phyloP scores from a whole-genome alignment of 53 echinoderm and acorn worm genomes.

The Astropecten irregularis region DNA sequence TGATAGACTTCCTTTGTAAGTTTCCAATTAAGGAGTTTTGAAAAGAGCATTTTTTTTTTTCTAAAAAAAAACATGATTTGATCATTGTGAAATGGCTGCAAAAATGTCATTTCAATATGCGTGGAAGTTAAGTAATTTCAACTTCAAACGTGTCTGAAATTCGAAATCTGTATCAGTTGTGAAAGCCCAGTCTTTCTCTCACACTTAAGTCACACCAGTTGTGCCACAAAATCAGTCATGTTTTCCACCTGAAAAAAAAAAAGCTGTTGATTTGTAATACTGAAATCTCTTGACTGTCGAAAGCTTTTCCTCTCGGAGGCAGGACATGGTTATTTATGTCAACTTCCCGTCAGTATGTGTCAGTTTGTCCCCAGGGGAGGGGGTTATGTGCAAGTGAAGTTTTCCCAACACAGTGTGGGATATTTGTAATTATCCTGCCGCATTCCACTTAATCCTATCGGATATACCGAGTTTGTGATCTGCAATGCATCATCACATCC shows the following conservation, averaged over 20 bases:
- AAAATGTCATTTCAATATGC: too few species aligned
- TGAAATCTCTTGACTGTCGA: background rate
- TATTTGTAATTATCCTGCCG: conserved; percentile 13
- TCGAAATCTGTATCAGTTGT: background rate
- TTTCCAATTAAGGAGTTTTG: background rate
- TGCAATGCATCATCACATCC: conserved; percentile 42
- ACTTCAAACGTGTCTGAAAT: background rate
- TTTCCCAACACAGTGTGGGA: background rate
- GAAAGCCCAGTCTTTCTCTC: background rate
- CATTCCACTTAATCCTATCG: conserved; percentile 29
- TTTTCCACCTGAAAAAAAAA: background rate
- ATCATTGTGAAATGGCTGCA: too few species aligned
- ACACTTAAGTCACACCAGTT: background rate
- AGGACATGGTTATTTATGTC: conserved; percentile 52
- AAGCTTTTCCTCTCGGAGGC: conserved; percentile 39
- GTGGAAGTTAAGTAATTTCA: too few species aligned
- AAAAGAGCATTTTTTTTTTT: background rate
- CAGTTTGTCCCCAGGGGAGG: conserved; percentile 2
- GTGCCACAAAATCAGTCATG: background rate
- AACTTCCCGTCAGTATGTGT: conserved; percentile 31
- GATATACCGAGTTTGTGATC: conserved; percentile 32
- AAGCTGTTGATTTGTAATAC: conserved; percentile 13
- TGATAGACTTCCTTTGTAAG: background rate
- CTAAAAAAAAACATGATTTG: too few species aligned
- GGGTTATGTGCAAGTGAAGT: background rate